phyloP scores from a whole-genome alignment of 30 jellyfish, hydroid and myxozoan species.

The Cassiopea andromeda region DNA sequence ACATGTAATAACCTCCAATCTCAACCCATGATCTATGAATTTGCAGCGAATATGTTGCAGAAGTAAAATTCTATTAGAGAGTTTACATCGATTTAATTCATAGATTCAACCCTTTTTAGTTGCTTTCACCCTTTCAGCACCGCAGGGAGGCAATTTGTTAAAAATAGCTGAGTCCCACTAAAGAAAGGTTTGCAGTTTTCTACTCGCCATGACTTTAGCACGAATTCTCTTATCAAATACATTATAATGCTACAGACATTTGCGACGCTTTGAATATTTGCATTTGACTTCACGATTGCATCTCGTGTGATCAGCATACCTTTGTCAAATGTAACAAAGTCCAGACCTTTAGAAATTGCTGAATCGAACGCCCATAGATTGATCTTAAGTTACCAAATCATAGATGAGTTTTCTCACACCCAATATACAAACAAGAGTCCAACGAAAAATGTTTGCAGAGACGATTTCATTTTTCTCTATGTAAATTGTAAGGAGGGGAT shows the following conservation, averaged over 20 bases:
- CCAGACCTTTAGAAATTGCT: constrained; percentile 5
- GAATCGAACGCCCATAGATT: not conserved
- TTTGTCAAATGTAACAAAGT: constrained; percentile 17
- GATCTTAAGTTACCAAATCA: not conserved
- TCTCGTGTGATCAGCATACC: not conserved
- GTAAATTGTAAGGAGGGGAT: not conserved
- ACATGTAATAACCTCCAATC: too few species aligned
- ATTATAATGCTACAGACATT: not conserved
- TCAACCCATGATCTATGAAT: too few species aligned
- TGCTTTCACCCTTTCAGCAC: not conserved
- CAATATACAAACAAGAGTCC: not conserved
- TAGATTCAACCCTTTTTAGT: too few species aligned
- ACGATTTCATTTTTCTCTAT: not conserved
- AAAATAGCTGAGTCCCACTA: too few species aligned
- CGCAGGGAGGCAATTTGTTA: not conserved
- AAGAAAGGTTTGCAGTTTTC: not conserved
- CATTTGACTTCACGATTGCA: not conserved
- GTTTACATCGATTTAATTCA: too few species aligned
- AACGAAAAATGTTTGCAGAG: not conserved
- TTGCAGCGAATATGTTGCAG: too few species aligned
- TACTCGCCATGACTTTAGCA: not conserved
- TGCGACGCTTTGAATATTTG: not conserved
- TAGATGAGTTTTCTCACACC: constrained; percentile 4
- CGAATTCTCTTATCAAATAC: not conserved
- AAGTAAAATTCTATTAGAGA: too few species aligned